These are phyloP conservation scores for Sylvilagus bachmani DNA, from an alignment of 2,113 vertebrate species.

Conservation along the genomic window DNA sequence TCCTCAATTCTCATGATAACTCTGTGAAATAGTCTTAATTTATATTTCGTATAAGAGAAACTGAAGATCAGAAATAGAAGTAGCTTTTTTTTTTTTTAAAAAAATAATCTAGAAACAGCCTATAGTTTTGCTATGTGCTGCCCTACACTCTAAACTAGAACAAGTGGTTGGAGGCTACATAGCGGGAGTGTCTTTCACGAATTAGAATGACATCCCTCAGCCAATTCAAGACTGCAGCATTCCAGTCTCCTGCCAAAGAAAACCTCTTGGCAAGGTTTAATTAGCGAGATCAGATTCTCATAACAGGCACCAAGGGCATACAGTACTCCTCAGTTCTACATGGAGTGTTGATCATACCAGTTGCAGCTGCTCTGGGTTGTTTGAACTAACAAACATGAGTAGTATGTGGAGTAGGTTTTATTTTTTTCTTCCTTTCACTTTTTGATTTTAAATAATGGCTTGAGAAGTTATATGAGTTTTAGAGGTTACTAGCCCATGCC, in stretches of 20 bases:
- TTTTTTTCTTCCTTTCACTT: conserved; percentile 41
- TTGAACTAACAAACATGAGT: conserved; percentile 54
- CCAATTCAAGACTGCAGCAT: conserved; percentile 66
- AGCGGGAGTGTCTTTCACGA: conserved; percentile 57
- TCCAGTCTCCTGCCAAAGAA: conserved; percentile 75
- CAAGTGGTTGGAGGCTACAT: conserved; percentile 23
- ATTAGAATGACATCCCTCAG: conserved; percentile 73
- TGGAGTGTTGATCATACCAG: background rate
- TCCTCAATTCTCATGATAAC: conserved; percentile 36
- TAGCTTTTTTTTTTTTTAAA: conserved; percentile 14
- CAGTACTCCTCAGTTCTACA: conserved; percentile 33
- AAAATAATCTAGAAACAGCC: background rate
- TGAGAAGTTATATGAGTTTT: background rate
- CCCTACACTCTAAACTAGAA: conserved; percentile 50
- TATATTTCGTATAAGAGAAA: conserved; percentile 54
- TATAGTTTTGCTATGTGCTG: conserved; percentile 46
- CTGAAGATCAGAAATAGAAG: conserved; percentile 56
- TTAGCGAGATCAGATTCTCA: conserved; percentile 80
- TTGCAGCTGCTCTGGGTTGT: conserved; percentile 52
- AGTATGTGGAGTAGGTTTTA: conserved; percentile 33
- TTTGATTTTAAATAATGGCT: conserved; percentile 33
- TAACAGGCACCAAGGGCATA: conserved; percentile 69
- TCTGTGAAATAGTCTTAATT: conserved; percentile 2
- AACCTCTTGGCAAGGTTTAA: conserved; percentile 79
- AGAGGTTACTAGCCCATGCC: background rate